These are phyloP conservation scores for Eupithecia centaureata DNA, from an alignment of 2,888 invertebrate species.

Conservation along the genomic window DNA sequence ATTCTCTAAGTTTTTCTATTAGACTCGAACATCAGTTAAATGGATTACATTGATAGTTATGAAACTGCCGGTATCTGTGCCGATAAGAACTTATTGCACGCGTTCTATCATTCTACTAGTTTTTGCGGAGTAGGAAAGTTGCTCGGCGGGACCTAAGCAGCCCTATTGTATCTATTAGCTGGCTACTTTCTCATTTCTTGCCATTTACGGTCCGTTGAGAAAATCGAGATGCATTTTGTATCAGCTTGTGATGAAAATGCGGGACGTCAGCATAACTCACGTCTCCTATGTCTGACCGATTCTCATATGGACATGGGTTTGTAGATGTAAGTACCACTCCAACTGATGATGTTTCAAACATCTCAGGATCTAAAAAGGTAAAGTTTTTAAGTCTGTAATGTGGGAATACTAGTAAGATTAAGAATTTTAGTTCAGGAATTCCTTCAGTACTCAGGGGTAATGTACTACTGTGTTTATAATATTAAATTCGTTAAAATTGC, in stretches of 20 bases:
- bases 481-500: no score
- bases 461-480: no score
- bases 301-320: conserved; percentile 40
- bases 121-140: conserved; percentile 78
- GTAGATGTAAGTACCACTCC: not conserved
- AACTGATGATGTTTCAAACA: not conserved
- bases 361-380: not conserved
- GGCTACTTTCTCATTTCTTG: conserved; percentile 81
- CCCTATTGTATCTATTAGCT: conserved; percentile 83
- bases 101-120: conserved; percentile 68
- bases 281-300: conserved; percentile 47
- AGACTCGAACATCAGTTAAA: conserved; percentile 63
- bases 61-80: conserved; percentile 66
- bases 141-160: conserved; percentile 71
- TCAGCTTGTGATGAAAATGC: conserved; percentile 63
- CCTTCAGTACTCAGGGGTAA: not conserved
- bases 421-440: not conserved
- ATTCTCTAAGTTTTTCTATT: conserved; percentile 57
- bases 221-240: conserved; percentile 76
- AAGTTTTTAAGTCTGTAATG: not conserved
- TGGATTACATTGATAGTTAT: conserved; percentile 69
- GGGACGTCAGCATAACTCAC: conserved; percentile 59
- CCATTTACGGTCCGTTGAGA: conserved; percentile 79
- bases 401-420: not conserved
- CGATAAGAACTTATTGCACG: conserved; percentile 56